Base-by-base conservation (phyloP, 2,113 vertebrate species). In the Eurypyga helias region DNA sequence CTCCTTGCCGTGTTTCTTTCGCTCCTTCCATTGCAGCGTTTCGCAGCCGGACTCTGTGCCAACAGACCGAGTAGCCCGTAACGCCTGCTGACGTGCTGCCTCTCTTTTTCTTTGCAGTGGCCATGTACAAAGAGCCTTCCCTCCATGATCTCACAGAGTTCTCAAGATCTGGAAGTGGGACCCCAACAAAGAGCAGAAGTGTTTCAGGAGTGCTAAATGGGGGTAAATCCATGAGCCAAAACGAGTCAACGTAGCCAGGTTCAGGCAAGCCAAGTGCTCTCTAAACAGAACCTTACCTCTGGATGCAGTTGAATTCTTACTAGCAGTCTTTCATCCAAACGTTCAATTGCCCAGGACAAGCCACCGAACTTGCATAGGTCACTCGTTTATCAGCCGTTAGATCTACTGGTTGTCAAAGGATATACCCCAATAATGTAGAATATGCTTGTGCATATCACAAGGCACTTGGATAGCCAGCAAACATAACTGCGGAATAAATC, bases 101-200 rank as follows among this genome's bases (percentile, higher is more conserved):
- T 96, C 71, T 98, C 78, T 97, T 80, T 97, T 98, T 95, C 76
- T 95, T 98, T 97, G 75, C 98, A 99, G 99, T 99, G 98, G 99
- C 99, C 94, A 99, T 99, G 99, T 99, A 99, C 98, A 99, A 99
- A 98, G 99, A 99, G 98, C 99, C 99, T 38, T 99, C 99, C 58
- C 99, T 99, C 87, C 99, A 99, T 19, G 99, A 99, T 94, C 98
- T 99, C 97, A 99, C 99, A 80, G 99, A 99, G 98, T 99, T 99
- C 98, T 99, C 99, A 87, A 99, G 99, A 90, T 99, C 99, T 31
- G 99, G 99, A 97, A 99, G 99, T n/a, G 99, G 99, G 94, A 99
- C 99, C 46, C 99, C 99, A 77, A 99, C 99, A 95, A 99, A 99
- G 98, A 99, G 99, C 98, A 99, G 99, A 98, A 99, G 99, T 38